These are phyloP conservation scores for Parapristionchus giblindavisi DNA, from an alignment of 2,888 invertebrate species.

Conservation along the genomic window DNA sequence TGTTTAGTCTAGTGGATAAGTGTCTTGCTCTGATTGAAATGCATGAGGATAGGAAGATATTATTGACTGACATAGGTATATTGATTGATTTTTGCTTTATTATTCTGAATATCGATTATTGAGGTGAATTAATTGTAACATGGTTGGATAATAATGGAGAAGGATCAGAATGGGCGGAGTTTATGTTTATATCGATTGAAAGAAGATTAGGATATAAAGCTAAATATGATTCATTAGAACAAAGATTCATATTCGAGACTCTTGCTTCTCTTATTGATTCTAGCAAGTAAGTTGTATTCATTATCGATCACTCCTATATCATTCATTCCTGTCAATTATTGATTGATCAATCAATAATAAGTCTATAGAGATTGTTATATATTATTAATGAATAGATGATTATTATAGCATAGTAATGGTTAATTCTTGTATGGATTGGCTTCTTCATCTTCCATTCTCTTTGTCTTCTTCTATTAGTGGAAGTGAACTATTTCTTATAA, in stretches of 20 bases:
- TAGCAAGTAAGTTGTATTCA: slow-evolving; percentile 12
- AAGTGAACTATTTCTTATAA: not conserved
- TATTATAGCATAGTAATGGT: not conserved
- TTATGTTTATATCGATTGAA: slow-evolving; percentile 6
- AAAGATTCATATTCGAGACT: slow-evolving; percentile 35
- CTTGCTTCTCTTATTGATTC: slow-evolving; percentile 2
- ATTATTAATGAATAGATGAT: no score
- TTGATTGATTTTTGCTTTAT: no score
- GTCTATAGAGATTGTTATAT: not conserved
- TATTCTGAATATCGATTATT: not conserved
- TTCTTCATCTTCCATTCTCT: not conserved
- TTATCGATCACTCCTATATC: not conserved
- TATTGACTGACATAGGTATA: not conserved
- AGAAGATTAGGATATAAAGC: slow-evolving; percentile 14
- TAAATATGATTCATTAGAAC: slow-evolving; percentile 8
- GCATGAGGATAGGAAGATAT: slow-evolving; percentile 21
- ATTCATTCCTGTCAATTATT: not conserved
- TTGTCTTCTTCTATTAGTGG: slow-evolving; percentile 18
- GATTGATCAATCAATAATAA: not conserved
- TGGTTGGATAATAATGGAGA: slow-evolving; percentile 4
- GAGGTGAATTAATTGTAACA: slow-evolving; percentile 17
- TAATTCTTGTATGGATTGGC: not conserved
- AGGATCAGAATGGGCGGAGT: slow-evolving; percentile 16
- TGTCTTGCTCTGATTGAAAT: slow-evolving; percentile 20
- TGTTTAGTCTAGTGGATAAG: slow-evolving; percentile 17